These are phyloP conservation scores for Drosophila azteca DNA, from an alignment of 1,140 invertebrate genomes.

Conservation along the genomic window DNA sequence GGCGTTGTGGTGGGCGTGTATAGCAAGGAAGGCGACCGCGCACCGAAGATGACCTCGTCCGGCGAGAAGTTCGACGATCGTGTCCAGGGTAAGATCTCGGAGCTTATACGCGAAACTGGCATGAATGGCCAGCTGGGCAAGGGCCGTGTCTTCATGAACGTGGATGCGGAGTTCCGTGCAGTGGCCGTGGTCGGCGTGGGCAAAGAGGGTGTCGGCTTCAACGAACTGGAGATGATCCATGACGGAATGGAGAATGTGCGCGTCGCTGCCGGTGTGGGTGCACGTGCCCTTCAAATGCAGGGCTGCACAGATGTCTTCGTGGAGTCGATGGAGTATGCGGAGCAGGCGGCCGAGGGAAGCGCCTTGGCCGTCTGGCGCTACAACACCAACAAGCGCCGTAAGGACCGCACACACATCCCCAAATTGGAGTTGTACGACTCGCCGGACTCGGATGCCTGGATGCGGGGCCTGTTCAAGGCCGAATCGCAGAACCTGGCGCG, in stretches of 20 bases:
- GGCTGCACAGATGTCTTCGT: conserved; percentile 87
- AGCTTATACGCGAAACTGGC: conserved; percentile 67
- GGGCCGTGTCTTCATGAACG: conserved; percentile 86
- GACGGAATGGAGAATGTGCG: conserved; percentile 85
- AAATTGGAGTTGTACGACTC: conserved; percentile 84
- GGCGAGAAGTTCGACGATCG: conserved; percentile 83
- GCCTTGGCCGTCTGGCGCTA: conserved; percentile 87
- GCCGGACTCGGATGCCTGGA: conserved; percentile 87
- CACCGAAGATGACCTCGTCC: conserved; percentile 73
- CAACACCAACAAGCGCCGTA: conserved; percentile 86
- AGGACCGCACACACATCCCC: conserved; percentile 84
- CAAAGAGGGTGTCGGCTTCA: conserved; percentile 86
- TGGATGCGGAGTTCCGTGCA: conserved; percentile 86
- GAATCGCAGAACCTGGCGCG: conserved; percentile 94
- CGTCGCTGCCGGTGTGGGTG: conserved; percentile 85
- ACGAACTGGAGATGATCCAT: conserved; percentile 88
- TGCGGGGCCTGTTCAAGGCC: conserved; percentile 89
- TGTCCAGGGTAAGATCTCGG: conserved; percentile 76
- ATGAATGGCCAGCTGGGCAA: conserved; percentile 84
- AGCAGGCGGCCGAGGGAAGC: conserved; percentile 91
- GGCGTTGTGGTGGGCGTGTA: conserved; percentile 83
- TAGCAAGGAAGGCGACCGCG: conserved; percentile 73
- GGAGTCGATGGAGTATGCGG: conserved; percentile 89
- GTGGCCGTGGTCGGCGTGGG: conserved; percentile 89
- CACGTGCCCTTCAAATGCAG: conserved; percentile 85